These are phyloP conservation scores for Papilio elwesi DNA, from an alignment of 2,888 invertebrate species.

Conservation along the genomic window DNA sequence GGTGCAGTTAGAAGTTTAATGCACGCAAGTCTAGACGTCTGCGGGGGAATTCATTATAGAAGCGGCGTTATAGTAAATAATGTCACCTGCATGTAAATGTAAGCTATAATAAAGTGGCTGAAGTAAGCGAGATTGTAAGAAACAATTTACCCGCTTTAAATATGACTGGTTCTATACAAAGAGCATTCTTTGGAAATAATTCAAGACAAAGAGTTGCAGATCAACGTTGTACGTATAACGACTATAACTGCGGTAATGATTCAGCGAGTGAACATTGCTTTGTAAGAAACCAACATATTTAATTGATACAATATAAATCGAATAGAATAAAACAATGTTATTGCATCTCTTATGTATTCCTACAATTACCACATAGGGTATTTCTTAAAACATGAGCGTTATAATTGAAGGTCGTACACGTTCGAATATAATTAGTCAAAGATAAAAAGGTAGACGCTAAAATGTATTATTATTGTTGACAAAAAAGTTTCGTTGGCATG, in stretches of 20 bases:
- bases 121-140: not conserved
- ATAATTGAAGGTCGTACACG: not conserved
- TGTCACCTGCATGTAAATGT: conserved; percentile 12
- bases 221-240: not conserved
- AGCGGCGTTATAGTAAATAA: conserved; percentile 9
- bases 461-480: too few relatives aligned
- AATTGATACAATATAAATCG: too few relatives aligned
- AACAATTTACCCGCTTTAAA: conserved; percentile 7
- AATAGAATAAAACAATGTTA: not conserved
- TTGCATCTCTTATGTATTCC: not conserved
- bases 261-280: conserved; percentile 18
- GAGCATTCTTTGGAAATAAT: not conserved
- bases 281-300: not conserved
- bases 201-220: conserved; percentile 26
- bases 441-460: too few relatives aligned
- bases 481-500: not conserved
- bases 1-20: conserved; percentile 24
- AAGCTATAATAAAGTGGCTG: not conserved
- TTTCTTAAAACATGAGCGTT: not conserved
- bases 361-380: not conserved
- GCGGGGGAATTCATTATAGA: conserved; percentile 20
- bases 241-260: conserved; percentile 12
- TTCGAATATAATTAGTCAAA: not conserved
- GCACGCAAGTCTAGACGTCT: conserved; percentile 37
- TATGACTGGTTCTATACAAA: conserved; percentile 1